A percentile compares a stretch with the other conserved stretches of the same genome.
phyloP scores from a whole-genome alignment of 2,888 invertebrate species.

The Drosophila algonquin region DNA sequence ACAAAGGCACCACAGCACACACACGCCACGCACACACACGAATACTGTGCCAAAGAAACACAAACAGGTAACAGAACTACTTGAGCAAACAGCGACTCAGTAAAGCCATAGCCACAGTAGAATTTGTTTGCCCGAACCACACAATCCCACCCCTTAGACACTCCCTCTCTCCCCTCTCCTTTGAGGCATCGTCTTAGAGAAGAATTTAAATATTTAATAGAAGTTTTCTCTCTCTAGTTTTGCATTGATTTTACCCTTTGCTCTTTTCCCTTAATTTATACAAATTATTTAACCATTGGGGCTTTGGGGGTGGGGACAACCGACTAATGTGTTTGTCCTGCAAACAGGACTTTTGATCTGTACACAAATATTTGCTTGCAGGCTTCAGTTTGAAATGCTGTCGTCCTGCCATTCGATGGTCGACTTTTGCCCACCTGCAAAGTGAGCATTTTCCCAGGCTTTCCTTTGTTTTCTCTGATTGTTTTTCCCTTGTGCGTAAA shows the following conservation, averaged over 20 bases:
- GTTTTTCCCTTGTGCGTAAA: constrained; percentile 37
- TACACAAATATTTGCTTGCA: constrained; percentile 20
- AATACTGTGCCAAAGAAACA: constrained; percentile 21
- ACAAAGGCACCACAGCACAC: constrained; percentile 31
- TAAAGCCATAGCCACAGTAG: constrained; percentile 28
- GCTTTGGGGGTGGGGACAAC: background rate
- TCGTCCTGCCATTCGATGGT: constrained; percentile 33
- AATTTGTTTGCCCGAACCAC: constrained; percentile 36
- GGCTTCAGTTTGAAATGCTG: background rate
- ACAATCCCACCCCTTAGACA: background rate
- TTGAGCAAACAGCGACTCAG: constrained; percentile 50
- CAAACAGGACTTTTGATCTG: constrained; percentile 48
- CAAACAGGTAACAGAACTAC: constrained; percentile 58
- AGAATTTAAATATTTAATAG: constrained; percentile 66
- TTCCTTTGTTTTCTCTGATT: constrained; percentile 18
- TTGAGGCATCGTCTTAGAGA: constrained; percentile 45
- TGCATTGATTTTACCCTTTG: constrained; percentile 26
- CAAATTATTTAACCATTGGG: constrained; percentile 66
- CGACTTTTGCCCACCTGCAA: constrained; percentile 16
- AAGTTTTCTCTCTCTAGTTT: constrained; percentile 13
- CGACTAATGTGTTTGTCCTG: constrained; percentile 54
- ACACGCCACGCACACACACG: constrained; percentile 20
- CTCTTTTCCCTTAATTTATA: constrained; percentile 46
- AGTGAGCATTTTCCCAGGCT: constrained; percentile 23
- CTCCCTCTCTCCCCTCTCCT: constrained; percentile 18